Evolutionary conservation across 2,888 invertebrate genomes (phyloP).

Genomic region (Patella ulyssiponensis): DNA sequence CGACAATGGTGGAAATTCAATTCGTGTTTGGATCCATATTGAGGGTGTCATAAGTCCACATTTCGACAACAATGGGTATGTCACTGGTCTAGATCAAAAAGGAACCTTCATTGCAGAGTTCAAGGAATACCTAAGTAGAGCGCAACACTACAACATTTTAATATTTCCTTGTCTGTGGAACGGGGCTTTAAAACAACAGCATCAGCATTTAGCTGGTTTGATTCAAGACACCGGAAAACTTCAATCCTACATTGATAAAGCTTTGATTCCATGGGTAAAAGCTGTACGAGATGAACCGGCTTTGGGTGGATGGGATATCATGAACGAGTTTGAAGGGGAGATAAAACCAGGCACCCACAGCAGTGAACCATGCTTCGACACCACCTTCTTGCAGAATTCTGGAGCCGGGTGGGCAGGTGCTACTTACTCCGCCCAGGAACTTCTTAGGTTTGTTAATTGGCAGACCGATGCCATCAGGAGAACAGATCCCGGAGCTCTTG

Average conservation of each 20-base stretch:
- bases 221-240: conserved; percentile 53
- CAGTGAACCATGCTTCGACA: conserved; percentile 55
- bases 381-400: conserved; percentile 42
- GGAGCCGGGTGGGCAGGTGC: conserved; percentile 61
- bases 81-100: conserved; percentile 47
- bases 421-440: conserved; percentile 46
- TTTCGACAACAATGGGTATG: conserved; percentile 52
- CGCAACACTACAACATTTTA: conserved; percentile 48
- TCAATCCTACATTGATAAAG: conserved; percentile 58
- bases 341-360: conserved; percentile 41
- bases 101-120: conserved; percentile 57
- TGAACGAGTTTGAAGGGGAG: conserved; percentile 62
- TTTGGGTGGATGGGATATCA: conserved; percentile 63
- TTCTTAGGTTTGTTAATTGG: conserved; percentile 56
- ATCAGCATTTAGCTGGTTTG: conserved; percentile 25
- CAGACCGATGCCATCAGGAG: conserved; percentile 48
- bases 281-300: conserved; percentile 54
- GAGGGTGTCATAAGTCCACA: conserved; percentile 52
- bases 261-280: conserved; percentile 55
- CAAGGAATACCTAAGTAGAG: conserved; percentile 45
- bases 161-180: conserved; percentile 63
- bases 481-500: conserved; percentile 44
- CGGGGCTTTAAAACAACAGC: conserved; percentile 48
- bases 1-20: conserved; percentile 39
- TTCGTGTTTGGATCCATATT: conserved; percentile 57